Conservation (phyloP, 53 echinoderm and acorn worm genomes). For the Luidia sarsii region DNA sequence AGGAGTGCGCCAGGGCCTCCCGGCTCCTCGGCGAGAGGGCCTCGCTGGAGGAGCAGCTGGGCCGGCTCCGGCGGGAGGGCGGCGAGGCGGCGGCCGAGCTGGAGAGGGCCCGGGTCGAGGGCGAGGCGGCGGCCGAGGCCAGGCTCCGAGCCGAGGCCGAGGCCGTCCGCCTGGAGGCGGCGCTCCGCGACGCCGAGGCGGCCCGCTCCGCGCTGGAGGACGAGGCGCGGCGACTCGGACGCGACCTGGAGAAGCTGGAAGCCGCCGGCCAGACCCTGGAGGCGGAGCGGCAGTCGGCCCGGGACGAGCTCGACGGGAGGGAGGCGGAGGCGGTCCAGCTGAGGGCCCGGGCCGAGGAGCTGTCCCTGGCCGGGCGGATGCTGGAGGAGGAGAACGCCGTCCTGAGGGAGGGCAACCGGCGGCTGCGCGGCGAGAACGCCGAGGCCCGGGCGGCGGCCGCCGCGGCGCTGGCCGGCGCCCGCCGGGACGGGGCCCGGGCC, state of each 20-base stretch:
- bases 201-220: conserved; percentile 41
- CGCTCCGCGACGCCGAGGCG: conserved; percentile 30
- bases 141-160: conserved; percentile 61
- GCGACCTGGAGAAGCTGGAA: conserved; percentile 49
- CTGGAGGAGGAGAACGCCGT: conserved; percentile 47
- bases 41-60: conserved; percentile 64
- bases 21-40: conserved; percentile 66
- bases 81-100: conserved; percentile 62
- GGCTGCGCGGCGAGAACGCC: conserved; percentile 64
- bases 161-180: conserved; percentile 47
- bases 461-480: conserved; percentile 59
- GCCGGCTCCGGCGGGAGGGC: conserved; percentile 50
- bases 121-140: conserved; percentile 58
- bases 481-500: conserved; percentile 62
- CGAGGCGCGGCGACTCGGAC: conserved; percentile 45
- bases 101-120: conserved; percentile 64
- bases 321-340: conserved; percentile 58
- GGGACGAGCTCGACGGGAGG: conserved; percentile 43
- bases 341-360: conserved; percentile 33
- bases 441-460: conserved; percentile 62
- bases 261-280: conserved; percentile 58
- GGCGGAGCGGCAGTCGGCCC: conserved; percentile 44
- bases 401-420: conserved; percentile 40
- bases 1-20: conserved; percentile 62
- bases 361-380: conserved; percentile 41